phyloP scores from a whole-genome alignment of 1,140 invertebrate species.

The roundworm (Caenorhabditis elegans) region WBcel235 BX284606.5:2609501-2610000 shows the following conservation, averaged over 20 bases:
- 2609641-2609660: background rate
- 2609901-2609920: no score
- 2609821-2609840: constrained; percentile 40
- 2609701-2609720: background rate
- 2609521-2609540: constrained; percentile 30
- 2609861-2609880: no score
- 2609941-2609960: no score
- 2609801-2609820: constrained; percentile 43
- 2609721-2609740: constrained; percentile 2
- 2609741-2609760: constrained; percentile 20
- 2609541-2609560: background rate
- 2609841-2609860: background rate
- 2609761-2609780: constrained; percentile 35
- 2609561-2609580: background rate
- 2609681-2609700: background rate
- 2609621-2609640: constrained; percentile 35
- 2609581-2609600: constrained; percentile 27
- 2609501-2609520: constrained; percentile 46
- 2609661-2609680: constrained; percentile 8
- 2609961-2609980: no score
- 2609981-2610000: no score
- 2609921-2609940: no score
- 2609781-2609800: constrained; percentile 41
- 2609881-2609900: no score
- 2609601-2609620: constrained; percentile 17